Evolutionary conservation across 2,113 vertebrate genomes (phyloP).

Genomic region (Ceuthmochares aereus): DNA sequence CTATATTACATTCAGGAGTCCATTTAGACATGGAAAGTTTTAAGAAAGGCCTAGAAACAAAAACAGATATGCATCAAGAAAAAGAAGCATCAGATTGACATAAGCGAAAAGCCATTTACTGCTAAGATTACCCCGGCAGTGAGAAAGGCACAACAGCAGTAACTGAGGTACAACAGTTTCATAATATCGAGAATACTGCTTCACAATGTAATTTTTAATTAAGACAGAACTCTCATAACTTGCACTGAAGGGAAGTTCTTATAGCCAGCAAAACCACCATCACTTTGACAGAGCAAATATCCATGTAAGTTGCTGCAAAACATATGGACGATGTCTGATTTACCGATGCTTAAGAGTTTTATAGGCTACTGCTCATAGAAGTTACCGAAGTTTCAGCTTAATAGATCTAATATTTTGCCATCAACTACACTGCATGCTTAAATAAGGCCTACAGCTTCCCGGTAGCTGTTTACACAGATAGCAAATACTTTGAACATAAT

Average conservation of each 20-base stretch:
- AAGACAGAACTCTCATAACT: neutral
- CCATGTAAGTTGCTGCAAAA: neutral
- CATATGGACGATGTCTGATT: accelerated
- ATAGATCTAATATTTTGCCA: neutral
- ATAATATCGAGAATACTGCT: neutral
- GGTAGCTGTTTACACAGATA: neutral
- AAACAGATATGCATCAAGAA: constrained; percentile 11
- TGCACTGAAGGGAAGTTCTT: neutral
- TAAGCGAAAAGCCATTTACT: neutral
- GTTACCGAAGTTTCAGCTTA: neutral
- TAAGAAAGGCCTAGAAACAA: constrained; percentile 74
- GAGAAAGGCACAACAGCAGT: neutral
- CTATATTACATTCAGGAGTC: constrained; percentile 79
- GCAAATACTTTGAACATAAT: neutral
- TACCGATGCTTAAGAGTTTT: neutral
- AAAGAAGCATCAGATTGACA: neutral
- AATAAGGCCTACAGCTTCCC: neutral
- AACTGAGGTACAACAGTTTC: neutral
- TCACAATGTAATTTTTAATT: neutral
- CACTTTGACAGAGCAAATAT: neutral
- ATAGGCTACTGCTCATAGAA: neutral
- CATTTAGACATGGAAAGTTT: constrained; percentile 81
- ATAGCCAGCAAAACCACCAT: neutral
- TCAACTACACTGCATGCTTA: neutral
- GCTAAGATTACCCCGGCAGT: neutral